phyloP scores from a whole-genome alignment of 2,113 vertebrate genomes.

The Actenoides hombroni region DNA sequence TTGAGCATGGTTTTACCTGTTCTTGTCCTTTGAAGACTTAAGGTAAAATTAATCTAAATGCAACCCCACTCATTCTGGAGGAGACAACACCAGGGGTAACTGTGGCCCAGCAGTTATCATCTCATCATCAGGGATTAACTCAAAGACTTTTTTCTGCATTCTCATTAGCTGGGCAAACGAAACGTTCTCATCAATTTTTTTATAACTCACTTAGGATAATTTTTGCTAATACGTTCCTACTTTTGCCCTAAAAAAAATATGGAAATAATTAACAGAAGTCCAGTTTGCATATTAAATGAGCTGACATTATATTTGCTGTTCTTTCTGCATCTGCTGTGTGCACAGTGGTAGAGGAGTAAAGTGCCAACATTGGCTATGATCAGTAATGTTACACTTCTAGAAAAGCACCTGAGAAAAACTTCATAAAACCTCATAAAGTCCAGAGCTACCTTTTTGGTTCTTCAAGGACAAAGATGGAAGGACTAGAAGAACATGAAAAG shows the following conservation, averaged over 20 bases:
- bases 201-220: neutral
- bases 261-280: neutral
- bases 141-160: neutral
- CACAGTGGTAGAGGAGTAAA: neutral
- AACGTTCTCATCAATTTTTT: neutral
- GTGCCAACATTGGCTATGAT: rapidly evolving
- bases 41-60: neutral
- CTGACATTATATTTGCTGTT: neutral
- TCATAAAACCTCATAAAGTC: neutral
- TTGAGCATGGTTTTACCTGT: neutral
- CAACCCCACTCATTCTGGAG: neutral
- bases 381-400: neutral
- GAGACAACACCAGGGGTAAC: neutral
- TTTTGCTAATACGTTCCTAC: neutral
- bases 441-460: neutral
- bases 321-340: neutral
- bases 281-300: neutral
- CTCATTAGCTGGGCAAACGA: neutral
- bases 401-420: neutral
- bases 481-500: neutral
- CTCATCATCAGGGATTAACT: neutral
- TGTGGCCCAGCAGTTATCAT: neutral
- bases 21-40: neutral
- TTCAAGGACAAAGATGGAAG: neutral
- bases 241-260: neutral